These are phyloP conservation scores for Stenoptilia bipunctidactyla DNA, from an alignment of 2,888 invertebrate species.

Conservation along the genomic window DNA sequence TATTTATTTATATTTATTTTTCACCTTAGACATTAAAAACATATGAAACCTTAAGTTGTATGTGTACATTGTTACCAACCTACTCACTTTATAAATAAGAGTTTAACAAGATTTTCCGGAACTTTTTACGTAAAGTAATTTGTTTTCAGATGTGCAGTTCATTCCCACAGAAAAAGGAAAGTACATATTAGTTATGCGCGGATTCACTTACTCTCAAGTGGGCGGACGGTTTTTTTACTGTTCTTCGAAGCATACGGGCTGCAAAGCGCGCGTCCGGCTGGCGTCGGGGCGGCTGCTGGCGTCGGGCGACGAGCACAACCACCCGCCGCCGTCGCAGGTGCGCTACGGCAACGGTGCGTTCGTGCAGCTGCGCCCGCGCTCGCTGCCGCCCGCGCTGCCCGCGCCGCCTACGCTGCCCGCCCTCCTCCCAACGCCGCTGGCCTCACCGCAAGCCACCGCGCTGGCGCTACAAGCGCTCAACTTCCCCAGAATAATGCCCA, in stretches of 20 bases:
- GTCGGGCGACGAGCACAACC: conserved; percentile 54
- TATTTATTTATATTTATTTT: no score
- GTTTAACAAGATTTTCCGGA: no score
- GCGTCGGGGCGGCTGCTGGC: conserved; percentile 48
- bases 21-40: no score
- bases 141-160: conserved; percentile 63
- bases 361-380: conserved; percentile 51
- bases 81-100: no score
- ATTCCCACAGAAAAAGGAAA: conserved; percentile 66
- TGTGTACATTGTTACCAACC: no score
- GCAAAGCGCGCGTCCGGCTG: conserved; percentile 50
- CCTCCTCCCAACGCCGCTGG: conserved; percentile 20
- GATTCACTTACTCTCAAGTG: conserved; percentile 62
- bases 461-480: conserved; percentile 49
- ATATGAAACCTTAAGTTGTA: no score
- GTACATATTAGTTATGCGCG: conserved; percentile 55
- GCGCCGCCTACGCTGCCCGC: conserved; percentile 16
- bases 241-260: conserved; percentile 62
- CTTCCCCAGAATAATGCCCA: conserved; percentile 51
- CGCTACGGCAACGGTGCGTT: conserved; percentile 63
- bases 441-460: conserved; percentile 36
- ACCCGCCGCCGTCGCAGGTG: conserved; percentile 58
- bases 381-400: conserved; percentile 17
- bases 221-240: conserved; percentile 65
- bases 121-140: no score